Evolutionary conservation across 1,140 invertebrate species (phyloP).

Genomic region (Harpegnathos saltator): DNA sequence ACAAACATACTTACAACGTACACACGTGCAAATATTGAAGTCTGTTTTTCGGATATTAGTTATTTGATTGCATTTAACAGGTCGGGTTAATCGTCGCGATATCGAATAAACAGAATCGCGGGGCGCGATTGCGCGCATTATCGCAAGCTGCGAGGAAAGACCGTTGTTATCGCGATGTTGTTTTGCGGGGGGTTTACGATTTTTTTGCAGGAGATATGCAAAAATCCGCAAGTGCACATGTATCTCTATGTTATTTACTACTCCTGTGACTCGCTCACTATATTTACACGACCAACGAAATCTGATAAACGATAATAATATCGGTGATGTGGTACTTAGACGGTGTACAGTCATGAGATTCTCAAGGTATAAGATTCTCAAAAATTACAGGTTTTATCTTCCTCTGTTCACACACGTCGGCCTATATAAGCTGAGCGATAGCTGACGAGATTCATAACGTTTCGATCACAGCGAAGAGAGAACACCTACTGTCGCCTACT

Average conservation of each 20-base stretch:
- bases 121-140: slow-evolving; percentile 16
- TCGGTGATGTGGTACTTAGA: neutral
- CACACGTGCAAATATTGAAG: neutral
- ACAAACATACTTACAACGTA: neutral
- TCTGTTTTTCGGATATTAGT: slow-evolving; percentile 8
- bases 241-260: slow-evolving; percentile 54
- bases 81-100: neutral
- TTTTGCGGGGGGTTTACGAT: slow-evolving; percentile 27
- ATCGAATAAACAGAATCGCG: slow-evolving; percentile 20
- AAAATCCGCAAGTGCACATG: neutral
- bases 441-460: neutral
- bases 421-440: slow-evolving; percentile 41
- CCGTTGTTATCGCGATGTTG: slow-evolving; percentile 44
- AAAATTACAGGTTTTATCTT: slow-evolving; percentile 29
- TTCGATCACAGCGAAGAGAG: neutral
- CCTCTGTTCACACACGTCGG: neutral
- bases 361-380: slow-evolving; percentile 19
- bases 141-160: slow-evolving; percentile 1
- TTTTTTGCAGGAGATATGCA: slow-evolving; percentile 16
- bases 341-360: neutral
- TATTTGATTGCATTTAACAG: slow-evolving; percentile 5
- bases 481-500: neutral
- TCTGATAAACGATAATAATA: slow-evolving; percentile 62
- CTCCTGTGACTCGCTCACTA: neutral
- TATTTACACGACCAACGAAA: slow-evolving; percentile 35